Percentiles rank a stretch among this genome's conserved stretches.
phyloP scores from a whole-genome alignment of 1,140 invertebrate species.

The Caenorhabditis tropicalis region DNA sequence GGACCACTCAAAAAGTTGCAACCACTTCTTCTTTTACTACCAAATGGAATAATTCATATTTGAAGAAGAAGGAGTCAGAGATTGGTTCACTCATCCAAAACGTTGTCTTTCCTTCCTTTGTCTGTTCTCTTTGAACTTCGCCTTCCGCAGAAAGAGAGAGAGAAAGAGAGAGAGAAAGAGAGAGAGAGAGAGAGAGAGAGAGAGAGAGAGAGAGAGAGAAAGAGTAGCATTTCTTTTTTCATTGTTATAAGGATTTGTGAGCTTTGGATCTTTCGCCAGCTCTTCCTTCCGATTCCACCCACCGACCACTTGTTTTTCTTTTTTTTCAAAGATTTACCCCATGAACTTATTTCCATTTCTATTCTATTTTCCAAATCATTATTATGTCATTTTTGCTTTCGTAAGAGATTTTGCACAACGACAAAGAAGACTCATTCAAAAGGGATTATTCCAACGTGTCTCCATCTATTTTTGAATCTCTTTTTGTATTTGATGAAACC shows the following conservation, averaged over 20 bases:
- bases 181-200: no score
- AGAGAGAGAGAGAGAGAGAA: no score
- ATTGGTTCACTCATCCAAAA: constrained; percentile 14
- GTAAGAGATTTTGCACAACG: no score
- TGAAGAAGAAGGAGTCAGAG: not conserved
- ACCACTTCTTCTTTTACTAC: not conserved
- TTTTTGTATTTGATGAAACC: not conserved
- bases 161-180: no score
- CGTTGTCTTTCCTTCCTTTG: not conserved
- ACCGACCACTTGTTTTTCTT: not conserved
- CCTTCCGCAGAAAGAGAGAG: no score
- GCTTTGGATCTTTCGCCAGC: not conserved
- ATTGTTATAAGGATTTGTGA: not conserved
- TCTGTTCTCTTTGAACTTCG: constrained; percentile 8
- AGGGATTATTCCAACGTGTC: not conserved
- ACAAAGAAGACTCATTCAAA: no score
- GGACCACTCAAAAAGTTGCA: not conserved
- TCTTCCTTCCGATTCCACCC: constrained; percentile 14
- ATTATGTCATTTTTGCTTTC: no score
- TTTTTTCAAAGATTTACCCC: no score
- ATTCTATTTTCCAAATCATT: no score
- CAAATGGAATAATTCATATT: constrained; percentile 37
- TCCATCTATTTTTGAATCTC: not conserved
- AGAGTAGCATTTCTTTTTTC: not conserved
- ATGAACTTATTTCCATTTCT: no score